Base-by-base conservation (phyloP, 2,888 invertebrate genomes). In the Leucophora obtusa region DNA sequence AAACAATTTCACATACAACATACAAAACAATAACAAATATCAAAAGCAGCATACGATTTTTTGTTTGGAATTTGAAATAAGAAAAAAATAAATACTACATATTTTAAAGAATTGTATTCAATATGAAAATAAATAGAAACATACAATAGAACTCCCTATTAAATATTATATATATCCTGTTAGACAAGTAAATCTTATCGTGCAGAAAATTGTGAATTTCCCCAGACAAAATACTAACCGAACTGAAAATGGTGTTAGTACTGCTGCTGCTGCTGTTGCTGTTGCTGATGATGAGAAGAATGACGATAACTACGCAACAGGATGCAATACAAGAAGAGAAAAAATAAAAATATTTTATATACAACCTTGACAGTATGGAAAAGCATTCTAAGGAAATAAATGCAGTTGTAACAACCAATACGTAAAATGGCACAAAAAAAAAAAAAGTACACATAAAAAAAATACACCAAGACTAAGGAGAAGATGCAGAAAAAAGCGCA, bases 141-240 rank as follows among this genome's bases (percentile, higher is more conserved):
- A 59, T 65, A 65, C 43, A 74, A 62, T 47, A n/a, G 43, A 47
- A n/a, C n/a, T n/a, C 28, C 28, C 43, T 47, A 47, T 14, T 7
- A 47, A n/a, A 47, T 47, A 47, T 47, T 47, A 6, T 47, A 47
- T 43, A 56, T 54, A 66, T 56, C 66, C 66, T 54, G 66, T 54
- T 54, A 86, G 87, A 86, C 86, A 86, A 88, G 86, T 87, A 87
- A 87, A 88, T 88, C 88, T 88, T 87, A 86, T 87, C 87, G 87
- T 87, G 88, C 87, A 87, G 86, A 88, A 87, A 88, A 87, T 88
- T 86, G 86, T 86, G 86, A 88, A 88, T 87, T 87, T 88, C 87
- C 87, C 87, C 86, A 87, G 87, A 88, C 87, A 81, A 77, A 81
- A 81, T 73, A 66, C 51, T 54, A 81, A 60, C 73, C 76, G 38